Evolutionary conservation across 2,888 invertebrate species (phyloP).

Genomic region (Patella depressa): DNA sequence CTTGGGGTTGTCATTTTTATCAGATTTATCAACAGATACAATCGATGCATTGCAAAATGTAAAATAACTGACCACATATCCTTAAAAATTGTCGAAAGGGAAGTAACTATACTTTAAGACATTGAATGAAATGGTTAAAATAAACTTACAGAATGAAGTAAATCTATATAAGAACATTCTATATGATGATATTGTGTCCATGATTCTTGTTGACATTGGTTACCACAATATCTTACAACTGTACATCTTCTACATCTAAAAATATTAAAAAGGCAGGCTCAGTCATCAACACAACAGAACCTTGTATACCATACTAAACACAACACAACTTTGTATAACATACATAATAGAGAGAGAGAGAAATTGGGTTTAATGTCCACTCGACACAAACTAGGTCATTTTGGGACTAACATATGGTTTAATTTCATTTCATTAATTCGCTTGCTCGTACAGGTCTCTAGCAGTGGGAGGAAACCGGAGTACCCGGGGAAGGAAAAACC

Average conservation of each 20-base stretch:
- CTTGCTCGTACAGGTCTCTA: too few species aligned
- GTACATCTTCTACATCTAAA: conserved; percentile 56
- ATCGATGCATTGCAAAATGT: not conserved
- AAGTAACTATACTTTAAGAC: too few species aligned
- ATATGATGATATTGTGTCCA: conserved; percentile 59
- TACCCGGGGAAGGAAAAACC: too few species aligned
- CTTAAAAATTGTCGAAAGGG: not conserved
- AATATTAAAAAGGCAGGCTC: not conserved
- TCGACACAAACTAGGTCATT: too few species aligned
- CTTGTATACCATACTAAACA: not conserved
- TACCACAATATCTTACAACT: conserved; percentile 57
- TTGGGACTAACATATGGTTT: too few species aligned
- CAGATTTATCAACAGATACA: too few species aligned
- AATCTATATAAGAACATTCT: conserved; percentile 60
- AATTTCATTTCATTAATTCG: too few species aligned
- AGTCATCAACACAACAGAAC: not conserved
- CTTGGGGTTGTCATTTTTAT: too few species aligned
- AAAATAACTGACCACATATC: not conserved
- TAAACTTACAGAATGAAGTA: conserved; percentile 62
- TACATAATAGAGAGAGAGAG: too few species aligned
- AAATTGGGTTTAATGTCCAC: too few species aligned
- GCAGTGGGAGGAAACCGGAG: too few species aligned
- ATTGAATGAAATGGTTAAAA: not conserved
- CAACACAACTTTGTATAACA: not conserved
- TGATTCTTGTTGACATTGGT: conserved; percentile 47